Conservation (phyloP, 2,888 invertebrate species). For the Noctua comes region DNA sequence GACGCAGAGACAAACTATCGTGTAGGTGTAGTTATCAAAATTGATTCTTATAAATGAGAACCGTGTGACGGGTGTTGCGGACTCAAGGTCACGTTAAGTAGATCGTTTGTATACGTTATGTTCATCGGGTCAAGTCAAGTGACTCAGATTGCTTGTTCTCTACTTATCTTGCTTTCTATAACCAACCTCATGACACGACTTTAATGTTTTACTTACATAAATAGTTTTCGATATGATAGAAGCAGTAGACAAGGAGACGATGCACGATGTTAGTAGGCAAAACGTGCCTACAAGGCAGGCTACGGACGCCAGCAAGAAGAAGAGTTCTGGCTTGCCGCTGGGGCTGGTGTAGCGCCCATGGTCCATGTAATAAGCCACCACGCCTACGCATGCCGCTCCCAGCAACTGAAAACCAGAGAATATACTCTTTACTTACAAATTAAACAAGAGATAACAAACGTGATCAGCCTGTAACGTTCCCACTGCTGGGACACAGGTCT, state of each 20-base stretch:
- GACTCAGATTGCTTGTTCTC: background rate
- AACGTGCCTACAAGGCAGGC: conserved; percentile 95
- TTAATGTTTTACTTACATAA: conserved; percentile 91
- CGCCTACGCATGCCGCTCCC: conserved; percentile 93
- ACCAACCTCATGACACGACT: background rate
- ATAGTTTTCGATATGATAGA: conserved; percentile 95
- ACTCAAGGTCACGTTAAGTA: background rate
- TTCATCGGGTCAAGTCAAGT: background rate
- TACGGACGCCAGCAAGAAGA: conserved; percentile 93
- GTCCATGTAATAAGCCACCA: conserved; percentile 91
- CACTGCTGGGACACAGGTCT: background rate
- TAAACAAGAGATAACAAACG: background rate
- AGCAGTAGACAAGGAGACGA: conserved; percentile 95
- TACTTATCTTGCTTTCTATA: background rate
- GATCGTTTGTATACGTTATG: background rate
- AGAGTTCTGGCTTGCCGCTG: conserved; percentile 90
- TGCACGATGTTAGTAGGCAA: conserved; percentile 93
- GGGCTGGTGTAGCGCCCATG: conserved; percentile 71
- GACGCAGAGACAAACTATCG: background rate
- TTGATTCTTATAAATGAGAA: background rate
- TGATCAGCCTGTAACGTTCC: background rate
- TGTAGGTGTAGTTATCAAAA: background rate
- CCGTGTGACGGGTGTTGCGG: background rate
- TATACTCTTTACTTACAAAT: background rate
- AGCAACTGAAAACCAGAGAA: conserved; percentile 91